A percentile compares a stretch with the other conserved stretches of the same genome.
Conservation (phyloP, 2,113 vertebrate genomes). For the Prietella phreatophila region DNA sequence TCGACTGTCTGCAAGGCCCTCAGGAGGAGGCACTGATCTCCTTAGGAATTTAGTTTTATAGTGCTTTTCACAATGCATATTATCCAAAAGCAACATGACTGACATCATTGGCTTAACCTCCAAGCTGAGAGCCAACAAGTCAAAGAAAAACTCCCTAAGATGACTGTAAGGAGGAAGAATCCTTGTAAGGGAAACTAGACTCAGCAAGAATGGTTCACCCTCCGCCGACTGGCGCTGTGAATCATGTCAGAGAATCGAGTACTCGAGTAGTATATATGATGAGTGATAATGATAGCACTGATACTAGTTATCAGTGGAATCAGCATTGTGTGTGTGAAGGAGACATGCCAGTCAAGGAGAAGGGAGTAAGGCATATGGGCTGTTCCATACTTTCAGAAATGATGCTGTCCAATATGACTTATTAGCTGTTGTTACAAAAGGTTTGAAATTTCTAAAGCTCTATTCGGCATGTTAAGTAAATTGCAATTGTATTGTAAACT, state of each 20-base stretch:
- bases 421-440: neutral
- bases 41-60: neutral
- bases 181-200: neutral
- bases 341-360: neutral
- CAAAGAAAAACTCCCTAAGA: neutral
- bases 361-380: neutral
- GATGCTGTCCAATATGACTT: neutral
- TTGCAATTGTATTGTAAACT: neutral
- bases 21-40: neutral
- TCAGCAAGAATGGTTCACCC: neutral
- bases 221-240: neutral
- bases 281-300: neutral
- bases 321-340: neutral
- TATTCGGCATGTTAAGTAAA: neutral
- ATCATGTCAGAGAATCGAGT: neutral
- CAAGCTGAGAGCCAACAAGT: neutral
- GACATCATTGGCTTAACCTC: neutral
- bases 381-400: neutral
- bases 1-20: neutral
- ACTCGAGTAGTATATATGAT: neutral
- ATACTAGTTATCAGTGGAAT: neutral
- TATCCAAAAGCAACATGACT: neutral
- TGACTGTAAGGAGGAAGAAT: neutral
- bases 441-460: neutral
- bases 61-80: neutral